Percentiles rank a stretch among this genome's conserved stretches.
These are phyloP conservation scores for Teleogryllus occipitalis DNA, from an alignment of 1,140 invertebrate genomes.

Conservation along the genomic window DNA sequence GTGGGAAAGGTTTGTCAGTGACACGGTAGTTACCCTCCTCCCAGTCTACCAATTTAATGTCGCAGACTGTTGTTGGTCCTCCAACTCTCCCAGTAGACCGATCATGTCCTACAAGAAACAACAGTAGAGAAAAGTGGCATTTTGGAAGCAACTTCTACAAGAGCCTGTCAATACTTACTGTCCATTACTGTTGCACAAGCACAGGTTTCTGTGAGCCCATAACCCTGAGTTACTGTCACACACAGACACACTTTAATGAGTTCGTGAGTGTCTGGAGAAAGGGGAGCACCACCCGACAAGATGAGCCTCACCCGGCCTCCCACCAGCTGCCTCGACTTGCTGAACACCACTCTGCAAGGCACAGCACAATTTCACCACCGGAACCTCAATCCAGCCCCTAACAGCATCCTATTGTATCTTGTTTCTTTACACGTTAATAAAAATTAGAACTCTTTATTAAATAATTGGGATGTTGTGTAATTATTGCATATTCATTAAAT, in stretches of 20 bases:
- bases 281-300: conserved; percentile 86
- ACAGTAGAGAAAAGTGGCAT: not conserved
- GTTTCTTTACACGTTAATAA: not conserved
- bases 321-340: conserved; percentile 66
- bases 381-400: not conserved
- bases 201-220: conserved; percentile 95
- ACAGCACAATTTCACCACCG: conserved; percentile 14
- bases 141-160: not conserved
- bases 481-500: too few relatives aligned
- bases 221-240: conserved; percentile 84
- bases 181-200: conserved; percentile 88
- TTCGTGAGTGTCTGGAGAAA: conserved; percentile 91
- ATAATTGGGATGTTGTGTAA: too few relatives aligned
- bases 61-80: conserved; percentile 74
- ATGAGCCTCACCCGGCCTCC: conserved; percentile 82
- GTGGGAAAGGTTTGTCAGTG: conserved; percentile 80
- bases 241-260: conserved; percentile 92
- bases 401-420: not conserved
- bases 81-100: conserved; percentile 78
- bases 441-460: too few relatives aligned
- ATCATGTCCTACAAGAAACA: conserved; percentile 46
- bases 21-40: conserved; percentile 88
- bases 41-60: conserved; percentile 88
- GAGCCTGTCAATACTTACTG: conserved; percentile 40
- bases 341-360: conserved; percentile 59